Percentiles rank a stretch among this genome's conserved stretches.
These are phyloP conservation scores for Mobula birostris DNA, from an alignment of 2,113 vertebrate genomes.

Conservation along the genomic window DNA sequence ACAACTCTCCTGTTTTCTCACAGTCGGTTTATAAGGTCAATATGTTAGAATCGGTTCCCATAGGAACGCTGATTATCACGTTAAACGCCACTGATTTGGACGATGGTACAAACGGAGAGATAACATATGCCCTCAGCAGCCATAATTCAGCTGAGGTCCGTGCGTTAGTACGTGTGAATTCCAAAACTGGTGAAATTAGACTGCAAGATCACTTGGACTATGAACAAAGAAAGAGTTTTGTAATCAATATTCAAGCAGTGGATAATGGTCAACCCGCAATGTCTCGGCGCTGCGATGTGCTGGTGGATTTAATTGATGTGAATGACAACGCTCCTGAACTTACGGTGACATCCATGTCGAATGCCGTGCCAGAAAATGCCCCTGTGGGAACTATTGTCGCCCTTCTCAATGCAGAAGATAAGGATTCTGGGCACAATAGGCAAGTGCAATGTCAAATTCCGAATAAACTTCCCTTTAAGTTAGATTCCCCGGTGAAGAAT, in stretches of 20 bases:
- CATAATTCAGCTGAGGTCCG: slow-evolving; percentile 40
- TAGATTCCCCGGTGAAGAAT: slow-evolving; percentile 47
- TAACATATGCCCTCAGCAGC: slow-evolving; percentile 49
- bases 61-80: slow-evolving; percentile 44
- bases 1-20: slow-evolving; percentile 50
- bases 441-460: slow-evolving; percentile 44
- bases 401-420: slow-evolving; percentile 50
- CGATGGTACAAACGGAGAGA: slow-evolving; percentile 47
- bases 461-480: slow-evolving; percentile 44
- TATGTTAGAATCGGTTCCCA: slow-evolving; percentile 42
- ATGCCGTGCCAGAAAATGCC: slow-evolving; percentile 44
- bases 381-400: slow-evolving; percentile 47
- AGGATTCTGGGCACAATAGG: slow-evolving; percentile 47
- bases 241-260: no score
- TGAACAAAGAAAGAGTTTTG: no score
- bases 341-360: slow-evolving; percentile 55
- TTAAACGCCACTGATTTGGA: slow-evolving; percentile 49
- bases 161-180: no score
- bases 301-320: slow-evolving; percentile 55
- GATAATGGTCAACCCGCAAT: slow-evolving; percentile 28
- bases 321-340: slow-evolving; percentile 62
- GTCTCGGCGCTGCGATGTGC: slow-evolving; percentile 55
- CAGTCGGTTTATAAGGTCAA: slow-evolving; percentile 47
- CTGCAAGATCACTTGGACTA: no score
- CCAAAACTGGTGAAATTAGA: no score